Conservation (phyloP, 2,888 invertebrate species). For the Isoperla grammatica region DNA sequence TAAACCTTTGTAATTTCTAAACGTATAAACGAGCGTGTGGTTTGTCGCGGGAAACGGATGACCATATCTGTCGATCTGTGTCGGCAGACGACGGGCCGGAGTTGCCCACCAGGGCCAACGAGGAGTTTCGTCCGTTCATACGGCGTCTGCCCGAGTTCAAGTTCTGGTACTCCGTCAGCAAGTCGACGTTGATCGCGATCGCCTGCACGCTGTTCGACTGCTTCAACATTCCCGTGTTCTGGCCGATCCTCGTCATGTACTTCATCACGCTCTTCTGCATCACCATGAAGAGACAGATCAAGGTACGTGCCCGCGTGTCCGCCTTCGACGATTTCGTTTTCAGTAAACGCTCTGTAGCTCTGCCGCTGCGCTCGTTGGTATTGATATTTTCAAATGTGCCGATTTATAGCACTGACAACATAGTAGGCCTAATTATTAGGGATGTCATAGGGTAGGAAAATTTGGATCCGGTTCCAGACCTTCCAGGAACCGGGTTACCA, state of each 20-base stretch:
- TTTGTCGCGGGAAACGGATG: no score
- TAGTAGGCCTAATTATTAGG: no score
- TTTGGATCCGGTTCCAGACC: no score
- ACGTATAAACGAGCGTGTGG: no score
- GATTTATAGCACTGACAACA: no score
- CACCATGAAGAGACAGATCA: slow-evolving; percentile 99
- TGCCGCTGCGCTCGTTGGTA: no score
- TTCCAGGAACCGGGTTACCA: no score
- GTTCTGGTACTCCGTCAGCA: slow-evolving; percentile 97
- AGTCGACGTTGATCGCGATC: slow-evolving; percentile 85
- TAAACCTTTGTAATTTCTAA: no score
- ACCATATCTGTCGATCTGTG: no score
- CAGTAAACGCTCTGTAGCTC: background rate
- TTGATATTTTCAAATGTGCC: no score
- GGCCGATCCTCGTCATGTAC: slow-evolving; percentile 99
- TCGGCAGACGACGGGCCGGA: slow-evolving; percentile 72
- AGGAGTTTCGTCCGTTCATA: slow-evolving; percentile 99
- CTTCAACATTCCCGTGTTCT: slow-evolving; percentile 99
- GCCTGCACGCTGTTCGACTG: slow-evolving; percentile 94
- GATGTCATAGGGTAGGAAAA: no score
- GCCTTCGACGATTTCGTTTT: background rate
- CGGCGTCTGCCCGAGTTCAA: slow-evolving; percentile 96
- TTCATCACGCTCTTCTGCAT: slow-evolving; percentile 97
- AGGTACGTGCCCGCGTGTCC: no score
- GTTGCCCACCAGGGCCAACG: slow-evolving; percentile 88